Conservation (phyloP, 2,113 vertebrate species). For the Furnarius figulus region DNA sequence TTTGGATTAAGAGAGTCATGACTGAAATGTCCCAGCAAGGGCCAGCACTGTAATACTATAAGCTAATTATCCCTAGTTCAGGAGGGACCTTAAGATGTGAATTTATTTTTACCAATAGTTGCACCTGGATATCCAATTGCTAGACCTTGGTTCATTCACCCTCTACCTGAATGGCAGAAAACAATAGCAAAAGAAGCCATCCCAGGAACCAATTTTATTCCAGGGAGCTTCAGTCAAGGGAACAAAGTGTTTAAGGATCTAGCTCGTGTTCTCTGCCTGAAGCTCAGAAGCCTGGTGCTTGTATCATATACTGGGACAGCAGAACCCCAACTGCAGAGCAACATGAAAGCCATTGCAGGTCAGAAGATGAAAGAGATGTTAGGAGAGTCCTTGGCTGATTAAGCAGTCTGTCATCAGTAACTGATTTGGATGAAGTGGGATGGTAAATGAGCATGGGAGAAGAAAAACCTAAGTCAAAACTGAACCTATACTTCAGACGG, state of each 20-base stretch:
- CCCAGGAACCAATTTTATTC: background rate
- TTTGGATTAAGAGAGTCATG: background rate
- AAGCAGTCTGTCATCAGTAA: background rate
- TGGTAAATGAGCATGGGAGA: background rate
- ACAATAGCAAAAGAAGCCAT: background rate
- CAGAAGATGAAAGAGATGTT: background rate
- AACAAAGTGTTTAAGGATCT: background rate
- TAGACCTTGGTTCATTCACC: background rate
- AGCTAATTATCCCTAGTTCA: background rate
- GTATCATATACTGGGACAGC: background rate
- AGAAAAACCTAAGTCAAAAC: background rate
- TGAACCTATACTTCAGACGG: background rate
- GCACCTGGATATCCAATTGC: background rate
- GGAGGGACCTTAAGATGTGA: background rate
- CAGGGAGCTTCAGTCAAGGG: background rate
- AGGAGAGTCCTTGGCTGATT: background rate
- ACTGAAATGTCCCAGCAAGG: background rate
- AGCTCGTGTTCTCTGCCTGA: background rate
- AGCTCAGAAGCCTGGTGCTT: background rate
- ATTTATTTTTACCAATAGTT: background rate
- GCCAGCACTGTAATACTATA: background rate
- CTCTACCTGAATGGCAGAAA: background rate
- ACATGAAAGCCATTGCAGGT: background rate
- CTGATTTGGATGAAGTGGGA: background rate
- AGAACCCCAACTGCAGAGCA: background rate